A percentile compares a stretch with the other conserved stretches of the same genome.
These are phyloP conservation scores for Lonchura striata DNA, from an alignment of 2,113 vertebrate species.

Conservation along the genomic window DNA sequence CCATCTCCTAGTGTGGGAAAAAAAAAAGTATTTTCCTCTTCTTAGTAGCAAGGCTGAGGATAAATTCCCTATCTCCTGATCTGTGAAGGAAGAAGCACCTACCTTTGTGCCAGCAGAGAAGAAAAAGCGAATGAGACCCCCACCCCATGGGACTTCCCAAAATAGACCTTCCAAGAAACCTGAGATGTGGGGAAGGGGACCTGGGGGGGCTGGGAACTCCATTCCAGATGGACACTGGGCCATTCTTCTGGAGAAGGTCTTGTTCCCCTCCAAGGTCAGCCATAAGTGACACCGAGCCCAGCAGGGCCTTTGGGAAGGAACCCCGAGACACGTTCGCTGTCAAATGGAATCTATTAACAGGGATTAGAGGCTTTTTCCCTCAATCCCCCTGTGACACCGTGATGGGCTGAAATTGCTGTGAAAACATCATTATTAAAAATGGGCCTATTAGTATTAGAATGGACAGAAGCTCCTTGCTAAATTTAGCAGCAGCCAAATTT, in stretches of 20 bases:
- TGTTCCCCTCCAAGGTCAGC: conserved; percentile 43
- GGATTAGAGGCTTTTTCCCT: conserved; percentile 66
- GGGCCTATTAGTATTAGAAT: conserved; percentile 66
- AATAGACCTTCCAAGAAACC: neutral
- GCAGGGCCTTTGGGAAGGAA: conserved; percentile 43
- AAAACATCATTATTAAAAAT: conserved; percentile 76
- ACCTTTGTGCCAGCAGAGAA: neutral
- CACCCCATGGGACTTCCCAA: neutral
- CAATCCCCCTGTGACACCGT: conserved; percentile 61
- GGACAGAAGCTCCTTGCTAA: conserved; percentile 65
- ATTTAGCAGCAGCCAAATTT: conserved; percentile 9
- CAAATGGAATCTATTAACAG: conserved; percentile 71
- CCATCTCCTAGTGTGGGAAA: neutral
- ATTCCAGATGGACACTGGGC: conserved; percentile 39
- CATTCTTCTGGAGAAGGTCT: conserved; percentile 51
- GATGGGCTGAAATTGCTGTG: conserved; percentile 70
- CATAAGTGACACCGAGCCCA: conserved; percentile 3
- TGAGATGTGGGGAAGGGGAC: neutral
- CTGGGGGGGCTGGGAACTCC: neutral
- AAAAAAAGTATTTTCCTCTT: neutral
- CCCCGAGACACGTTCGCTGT: conserved; percentile 59
- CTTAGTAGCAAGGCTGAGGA: neutral
- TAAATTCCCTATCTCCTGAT: neutral
- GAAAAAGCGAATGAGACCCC: neutral
- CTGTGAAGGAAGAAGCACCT: neutral